phyloP scores from a whole-genome alignment of 2,888 invertebrate genomes.

The Nudaria mundana region DNA sequence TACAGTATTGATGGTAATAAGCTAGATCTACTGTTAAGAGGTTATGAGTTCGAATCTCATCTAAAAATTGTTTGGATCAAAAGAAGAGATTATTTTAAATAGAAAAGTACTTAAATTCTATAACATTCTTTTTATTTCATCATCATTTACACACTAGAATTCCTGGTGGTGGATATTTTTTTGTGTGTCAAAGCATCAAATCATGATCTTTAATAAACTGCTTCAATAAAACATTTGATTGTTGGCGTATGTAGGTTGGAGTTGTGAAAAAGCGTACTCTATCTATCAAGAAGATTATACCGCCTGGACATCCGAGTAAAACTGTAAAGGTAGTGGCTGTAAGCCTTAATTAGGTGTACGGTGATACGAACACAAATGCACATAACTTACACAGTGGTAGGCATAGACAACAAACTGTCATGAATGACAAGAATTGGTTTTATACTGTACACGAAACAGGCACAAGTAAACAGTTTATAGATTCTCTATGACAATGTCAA shows the following conservation, averaged over 20 bases:
- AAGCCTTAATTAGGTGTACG: conserved; percentile 30
- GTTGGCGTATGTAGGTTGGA: conserved; percentile 65
- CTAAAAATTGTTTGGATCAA: background rate
- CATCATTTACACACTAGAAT: too few species aligned
- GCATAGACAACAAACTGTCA: background rate
- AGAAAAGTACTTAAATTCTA: background rate
- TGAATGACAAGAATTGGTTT: background rate
- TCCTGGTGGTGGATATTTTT: conserved; percentile 22
- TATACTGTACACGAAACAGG: background rate
- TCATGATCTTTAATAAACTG: conserved; percentile 17
- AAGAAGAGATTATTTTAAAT: background rate
- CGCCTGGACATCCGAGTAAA: conserved; percentile 64
- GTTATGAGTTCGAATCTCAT: background rate
- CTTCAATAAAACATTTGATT: conserved; percentile 29
- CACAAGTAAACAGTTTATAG: background rate
- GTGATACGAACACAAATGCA: conserved; percentile 63
- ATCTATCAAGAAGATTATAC: conserved; percentile 77
- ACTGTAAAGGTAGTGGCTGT: conserved; percentile 58
- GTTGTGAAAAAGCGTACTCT: conserved; percentile 73
- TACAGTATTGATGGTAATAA: too few species aligned
- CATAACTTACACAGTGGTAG: conserved; percentile 6
- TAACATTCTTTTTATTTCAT: conserved; percentile 11
- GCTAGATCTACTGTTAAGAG: background rate
- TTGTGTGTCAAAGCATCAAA: conserved; percentile 18
- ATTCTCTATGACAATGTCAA: background rate